These are phyloP conservation scores for Tolmerus cingulatus DNA, from an alignment of 2,888 invertebrate species.

Conservation along the genomic window DNA sequence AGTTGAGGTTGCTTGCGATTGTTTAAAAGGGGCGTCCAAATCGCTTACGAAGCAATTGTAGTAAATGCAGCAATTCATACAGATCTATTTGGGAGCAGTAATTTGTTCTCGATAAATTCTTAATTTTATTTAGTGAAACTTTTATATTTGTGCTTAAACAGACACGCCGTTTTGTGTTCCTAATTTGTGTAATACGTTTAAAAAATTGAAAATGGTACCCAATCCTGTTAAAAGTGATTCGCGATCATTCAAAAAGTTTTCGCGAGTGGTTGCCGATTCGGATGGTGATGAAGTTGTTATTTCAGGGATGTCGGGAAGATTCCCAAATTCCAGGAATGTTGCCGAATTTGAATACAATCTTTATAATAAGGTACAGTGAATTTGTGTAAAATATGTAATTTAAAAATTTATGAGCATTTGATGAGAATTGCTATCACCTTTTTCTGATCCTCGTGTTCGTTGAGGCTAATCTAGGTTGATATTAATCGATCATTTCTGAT, in stretches of 20 bases:
- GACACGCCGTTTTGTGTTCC: background rate
- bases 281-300: conserved; percentile 68
- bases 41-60: background rate
- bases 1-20: background rate
- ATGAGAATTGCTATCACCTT: too few relatives aligned
- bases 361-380: conserved; percentile 66
- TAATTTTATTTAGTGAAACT: background rate
- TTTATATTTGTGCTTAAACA: background rate
- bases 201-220: conserved; percentile 44
- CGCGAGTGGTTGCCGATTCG: conserved; percentile 57
- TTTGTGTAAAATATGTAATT: background rate
- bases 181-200: background rate
- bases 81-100: background rate
- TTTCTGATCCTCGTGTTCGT: too few relatives aligned
- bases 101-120: background rate
- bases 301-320: conserved; percentile 69
- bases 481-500: too few relatives aligned
- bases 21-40: background rate
- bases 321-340: conserved; percentile 72
- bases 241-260: conserved; percentile 53
- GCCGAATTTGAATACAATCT: conserved; percentile 71
- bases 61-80: conserved; percentile 55
- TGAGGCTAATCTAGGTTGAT: too few relatives aligned
- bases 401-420: too few relatives aligned
- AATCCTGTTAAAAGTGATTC: conserved; percentile 44